Percentiles rank a stretch among this genome's conserved stretches.
phyloP scores from a whole-genome alignment of 2,113 vertebrate genomes.

The Cyprinodon brontotheroides region DNA sequence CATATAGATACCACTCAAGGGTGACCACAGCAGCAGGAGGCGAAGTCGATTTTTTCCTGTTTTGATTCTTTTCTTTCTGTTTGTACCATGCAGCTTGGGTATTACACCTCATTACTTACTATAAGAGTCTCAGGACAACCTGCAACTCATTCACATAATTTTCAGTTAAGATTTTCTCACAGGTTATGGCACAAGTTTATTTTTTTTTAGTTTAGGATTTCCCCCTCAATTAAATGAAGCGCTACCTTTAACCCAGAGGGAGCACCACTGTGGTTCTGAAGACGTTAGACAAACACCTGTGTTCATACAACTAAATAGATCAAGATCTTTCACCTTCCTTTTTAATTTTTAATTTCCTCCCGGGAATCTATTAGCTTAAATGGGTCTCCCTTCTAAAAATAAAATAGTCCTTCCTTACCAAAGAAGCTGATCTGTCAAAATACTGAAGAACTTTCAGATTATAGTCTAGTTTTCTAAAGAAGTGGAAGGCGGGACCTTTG shows the following conservation, averaged over 20 bases:
- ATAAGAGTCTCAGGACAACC: neutral
- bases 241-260: neutral
- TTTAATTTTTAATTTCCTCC: neutral
- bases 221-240: conserved; percentile 1
- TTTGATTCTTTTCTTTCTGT: neutral
- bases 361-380: neutral
- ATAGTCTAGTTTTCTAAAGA: conserved; percentile 30
- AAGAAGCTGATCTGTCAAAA: conserved; percentile 33
- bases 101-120: too few relatives aligned
- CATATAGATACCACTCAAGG: neutral
- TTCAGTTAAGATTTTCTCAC: neutral
- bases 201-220: conserved; percentile 17
- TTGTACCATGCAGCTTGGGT: neutral
- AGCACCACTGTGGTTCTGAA: conserved; percentile 16
- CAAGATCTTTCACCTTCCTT: neutral
- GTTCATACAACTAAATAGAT: neutral
- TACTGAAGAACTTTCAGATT: conserved; percentile 37
- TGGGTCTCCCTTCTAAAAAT: neutral
- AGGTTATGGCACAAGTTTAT: conserved; percentile 21
- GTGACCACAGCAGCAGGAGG: neutral
- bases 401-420: conserved; percentile 3
- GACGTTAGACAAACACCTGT: neutral
- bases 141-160: neutral
- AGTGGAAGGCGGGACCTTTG: neutral
- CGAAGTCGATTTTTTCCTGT: neutral